phyloP scores from a whole-genome alignment of 1,140 invertebrate species.

The Cryptotermes secundus region DNA sequence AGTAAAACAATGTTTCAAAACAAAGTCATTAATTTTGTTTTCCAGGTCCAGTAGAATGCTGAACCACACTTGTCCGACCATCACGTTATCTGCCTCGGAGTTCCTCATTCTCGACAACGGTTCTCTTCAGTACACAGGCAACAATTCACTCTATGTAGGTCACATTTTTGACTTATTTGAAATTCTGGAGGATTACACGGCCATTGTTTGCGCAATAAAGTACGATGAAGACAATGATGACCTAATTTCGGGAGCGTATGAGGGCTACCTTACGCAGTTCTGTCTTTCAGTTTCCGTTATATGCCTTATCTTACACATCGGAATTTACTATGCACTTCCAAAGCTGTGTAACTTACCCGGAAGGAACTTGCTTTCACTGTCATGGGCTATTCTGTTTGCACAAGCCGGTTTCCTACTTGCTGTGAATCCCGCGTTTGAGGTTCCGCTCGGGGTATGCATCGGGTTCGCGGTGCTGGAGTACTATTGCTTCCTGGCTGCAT shows the following conservation, averaged over 20 bases:
- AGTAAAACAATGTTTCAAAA: too few relatives aligned
- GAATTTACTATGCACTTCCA: constrained; percentile 50
- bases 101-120: background rate
- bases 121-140: background rate
- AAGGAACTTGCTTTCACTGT: constrained; percentile 54
- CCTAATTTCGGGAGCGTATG: constrained; percentile 24
- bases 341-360: constrained; percentile 55
- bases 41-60: background rate
- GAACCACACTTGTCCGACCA: background rate
- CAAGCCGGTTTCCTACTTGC: constrained; percentile 53
- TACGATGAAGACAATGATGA: background rate
- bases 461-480: constrained; percentile 51
- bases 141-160: background rate
- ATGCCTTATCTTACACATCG: constrained; percentile 48
- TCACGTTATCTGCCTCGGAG: background rate
- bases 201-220: background rate
- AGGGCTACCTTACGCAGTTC: constrained; percentile 44
- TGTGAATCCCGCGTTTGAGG: constrained; percentile 34
- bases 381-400: constrained; percentile 50
- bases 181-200: background rate
- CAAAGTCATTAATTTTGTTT: background rate
- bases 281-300: constrained; percentile 46
- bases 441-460: constrained; percentile 45
- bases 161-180: background rate
- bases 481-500: constrained; percentile 56